These are phyloP conservation scores for Dipodomys spectabilis DNA, from an alignment of 2,113 vertebrate genomes.

Conservation along the genomic window DNA sequence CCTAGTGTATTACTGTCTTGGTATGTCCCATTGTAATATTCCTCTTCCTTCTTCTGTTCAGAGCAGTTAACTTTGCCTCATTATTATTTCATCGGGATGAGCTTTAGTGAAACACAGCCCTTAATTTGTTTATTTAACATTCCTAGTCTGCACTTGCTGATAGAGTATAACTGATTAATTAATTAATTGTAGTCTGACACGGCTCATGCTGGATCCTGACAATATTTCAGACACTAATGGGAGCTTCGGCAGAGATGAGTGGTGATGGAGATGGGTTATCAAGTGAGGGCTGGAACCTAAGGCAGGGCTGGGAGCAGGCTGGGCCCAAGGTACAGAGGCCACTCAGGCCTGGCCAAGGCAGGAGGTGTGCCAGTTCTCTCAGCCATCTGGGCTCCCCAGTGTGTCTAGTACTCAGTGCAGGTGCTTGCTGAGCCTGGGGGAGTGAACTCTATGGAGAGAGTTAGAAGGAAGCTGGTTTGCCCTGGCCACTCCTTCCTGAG, in stretches of 20 bases:
- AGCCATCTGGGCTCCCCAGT: not conserved
- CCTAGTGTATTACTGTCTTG: not conserved
- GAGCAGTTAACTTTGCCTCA: constrained; percentile 58
- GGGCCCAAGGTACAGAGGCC: not conserved
- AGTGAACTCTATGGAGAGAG: not conserved
- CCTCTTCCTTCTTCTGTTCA: not conserved
- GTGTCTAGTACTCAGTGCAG: not conserved
- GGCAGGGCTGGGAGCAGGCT: not conserved
- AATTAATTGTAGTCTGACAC: constrained; percentile 63
- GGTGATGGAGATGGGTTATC: not conserved
- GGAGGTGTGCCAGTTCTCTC: too few relatives aligned
- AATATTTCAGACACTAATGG: constrained; percentile 49
- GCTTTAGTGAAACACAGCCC: constrained; percentile 58
- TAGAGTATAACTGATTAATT: constrained; percentile 73
- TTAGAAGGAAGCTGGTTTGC: not conserved
- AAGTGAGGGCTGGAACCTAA: not conserved
- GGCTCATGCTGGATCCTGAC: constrained; percentile 3
- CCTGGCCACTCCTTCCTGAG: not conserved
- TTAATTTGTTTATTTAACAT: constrained; percentile 78
- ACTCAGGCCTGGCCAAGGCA: not conserved
- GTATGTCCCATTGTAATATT: not conserved
- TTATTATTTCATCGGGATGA: constrained; percentile 60
- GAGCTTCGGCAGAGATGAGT: not conserved
- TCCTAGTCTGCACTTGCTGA: constrained; percentile 70
- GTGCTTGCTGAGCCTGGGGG: not conserved